Conservation (phyloP, 2,113 vertebrate genomes). For the Mustela lutreola region DNA sequence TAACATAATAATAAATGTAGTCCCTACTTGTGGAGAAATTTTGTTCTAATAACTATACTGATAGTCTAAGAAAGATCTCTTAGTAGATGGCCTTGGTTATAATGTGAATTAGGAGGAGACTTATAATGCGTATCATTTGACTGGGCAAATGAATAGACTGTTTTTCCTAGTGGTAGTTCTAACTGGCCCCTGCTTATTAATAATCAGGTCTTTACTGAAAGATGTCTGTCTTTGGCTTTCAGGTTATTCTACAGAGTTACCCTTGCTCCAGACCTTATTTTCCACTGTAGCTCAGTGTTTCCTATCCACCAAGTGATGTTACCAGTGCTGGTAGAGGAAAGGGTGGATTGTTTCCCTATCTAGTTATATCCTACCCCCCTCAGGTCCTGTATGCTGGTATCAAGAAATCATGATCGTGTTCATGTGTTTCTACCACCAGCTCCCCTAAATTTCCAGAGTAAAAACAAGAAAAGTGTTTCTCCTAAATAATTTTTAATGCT, state of each 20-base stretch:
- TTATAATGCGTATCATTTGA: not conserved
- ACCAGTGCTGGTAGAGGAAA: not conserved
- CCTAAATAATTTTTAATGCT: slow-evolving; percentile 28
- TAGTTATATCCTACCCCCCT: not conserved
- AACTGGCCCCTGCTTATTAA: slow-evolving; percentile 14
- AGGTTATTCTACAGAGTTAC: not conserved
- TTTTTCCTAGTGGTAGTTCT: slow-evolving; percentile 45
- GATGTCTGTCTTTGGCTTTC: not conserved
- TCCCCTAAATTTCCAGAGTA: not conserved
- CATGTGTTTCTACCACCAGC: not conserved
- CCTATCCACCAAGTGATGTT: not conserved
- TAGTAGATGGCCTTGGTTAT: not conserved
- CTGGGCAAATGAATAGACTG: not conserved
- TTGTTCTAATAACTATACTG: slow-evolving; percentile 41
- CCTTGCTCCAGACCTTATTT: not conserved
- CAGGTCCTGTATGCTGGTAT: not conserved
- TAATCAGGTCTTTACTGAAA: slow-evolving; percentile 47
- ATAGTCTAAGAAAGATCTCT: slow-evolving; percentile 58
- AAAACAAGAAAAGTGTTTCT: slow-evolving; percentile 15
- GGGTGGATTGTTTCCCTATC: not conserved
- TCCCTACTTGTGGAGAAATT: slow-evolving; percentile 25
- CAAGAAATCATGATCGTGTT: not conserved
- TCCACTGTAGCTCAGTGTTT: not conserved
- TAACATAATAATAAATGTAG: slow-evolving; percentile 19
- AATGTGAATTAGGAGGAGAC: slow-evolving; percentile 38